These are phyloP conservation scores for Clarias fuscus DNA, from an alignment of 2,797 vertebrate genomes.

Conservation along the genomic window DNA sequence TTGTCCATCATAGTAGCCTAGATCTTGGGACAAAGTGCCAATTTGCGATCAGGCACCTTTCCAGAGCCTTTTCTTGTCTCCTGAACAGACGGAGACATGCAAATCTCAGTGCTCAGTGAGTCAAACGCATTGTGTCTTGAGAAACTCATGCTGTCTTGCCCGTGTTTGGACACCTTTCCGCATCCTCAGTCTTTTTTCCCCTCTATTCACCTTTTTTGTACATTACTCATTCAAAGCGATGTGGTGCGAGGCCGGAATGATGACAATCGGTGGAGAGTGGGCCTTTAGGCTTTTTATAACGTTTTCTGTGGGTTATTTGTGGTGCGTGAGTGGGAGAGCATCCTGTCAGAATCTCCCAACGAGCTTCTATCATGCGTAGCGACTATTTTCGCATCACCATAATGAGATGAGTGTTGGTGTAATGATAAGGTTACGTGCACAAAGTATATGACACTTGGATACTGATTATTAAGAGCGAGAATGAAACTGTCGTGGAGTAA, in stretches of 20 bases:
- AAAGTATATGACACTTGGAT: neutral
- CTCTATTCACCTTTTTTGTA: slow-evolving; percentile 13
- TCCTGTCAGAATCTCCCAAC: slow-evolving; percentile 42
- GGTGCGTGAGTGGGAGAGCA: slow-evolving; percentile 41
- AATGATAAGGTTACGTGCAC: neutral
- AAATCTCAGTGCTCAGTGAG: neutral
- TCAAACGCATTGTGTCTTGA: neutral
- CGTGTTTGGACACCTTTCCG: slow-evolving; percentile 9
- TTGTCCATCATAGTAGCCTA: neutral
- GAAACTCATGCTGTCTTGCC: neutral
- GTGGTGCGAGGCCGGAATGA: slow-evolving; percentile 28
- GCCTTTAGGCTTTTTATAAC: slow-evolving; percentile 38
- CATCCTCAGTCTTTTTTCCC: neutral
- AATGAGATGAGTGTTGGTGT: slow-evolving; percentile 2
- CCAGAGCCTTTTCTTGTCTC: neutral
- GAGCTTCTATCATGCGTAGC: neutral
- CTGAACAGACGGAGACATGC: neutral
- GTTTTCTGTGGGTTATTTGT: slow-evolving; percentile 40
- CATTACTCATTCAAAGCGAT: slow-evolving; percentile 39
- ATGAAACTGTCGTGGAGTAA: neutral
- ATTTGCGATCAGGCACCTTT: neutral
- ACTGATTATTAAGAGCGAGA: neutral
- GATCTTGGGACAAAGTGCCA: neutral
- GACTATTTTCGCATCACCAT: slow-evolving; percentile 12
- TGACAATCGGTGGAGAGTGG: slow-evolving; percentile 32